Percentiles rank a stretch among this genome's conserved stretches.
phyloP scores from a whole-genome alignment of 2,797 vertebrate genomes.

The Menidia menidia region DNA sequence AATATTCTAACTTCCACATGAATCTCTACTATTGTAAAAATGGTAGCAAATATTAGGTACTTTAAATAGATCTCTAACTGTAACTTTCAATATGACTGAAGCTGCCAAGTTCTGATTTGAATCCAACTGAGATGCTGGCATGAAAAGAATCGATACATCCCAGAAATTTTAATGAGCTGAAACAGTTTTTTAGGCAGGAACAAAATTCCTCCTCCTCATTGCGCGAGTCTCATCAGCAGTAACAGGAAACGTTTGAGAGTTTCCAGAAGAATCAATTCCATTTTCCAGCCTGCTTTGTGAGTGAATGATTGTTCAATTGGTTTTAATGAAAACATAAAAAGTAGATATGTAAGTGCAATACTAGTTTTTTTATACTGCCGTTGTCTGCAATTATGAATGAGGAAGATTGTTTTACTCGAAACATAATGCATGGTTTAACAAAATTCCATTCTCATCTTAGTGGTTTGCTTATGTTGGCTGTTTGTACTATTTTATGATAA shows the following conservation, averaged over 20 bases:
- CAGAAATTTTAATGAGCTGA: conserved; percentile 9
- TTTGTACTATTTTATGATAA: conserved; percentile 29
- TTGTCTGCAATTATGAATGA: conserved; percentile 3
- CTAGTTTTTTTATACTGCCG: conserved; percentile 8
- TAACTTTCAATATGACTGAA: not conserved
- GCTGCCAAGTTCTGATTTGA: not conserved
- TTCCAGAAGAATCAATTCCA: conserved; percentile 21
- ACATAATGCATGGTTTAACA: conserved; percentile 42
- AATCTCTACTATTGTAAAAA: not conserved
- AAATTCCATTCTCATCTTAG: conserved; percentile 33
- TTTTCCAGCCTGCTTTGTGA: conserved; percentile 21
- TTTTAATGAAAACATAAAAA: conserved; percentile 14
- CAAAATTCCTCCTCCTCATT: conserved; percentile 14
- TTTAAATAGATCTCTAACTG: not conserved
- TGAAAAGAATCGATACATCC: not conserved
- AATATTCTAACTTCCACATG: not conserved
- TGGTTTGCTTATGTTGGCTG: conserved; percentile 45
- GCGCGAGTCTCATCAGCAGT: conserved; percentile 15
- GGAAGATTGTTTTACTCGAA: not conserved
- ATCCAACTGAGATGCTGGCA: not conserved
- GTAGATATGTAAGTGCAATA: conserved; percentile 7
- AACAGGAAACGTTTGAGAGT: conserved; percentile 22
- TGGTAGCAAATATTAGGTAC: not conserved
- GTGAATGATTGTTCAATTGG: conserved; percentile 17
- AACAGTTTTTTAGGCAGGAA: not conserved